Percentiles rank a stretch among this genome's conserved stretches.
phyloP scores from a whole-genome alignment of 2,797 vertebrate genomes.

The Tachyglossus aculeatus region DNA sequence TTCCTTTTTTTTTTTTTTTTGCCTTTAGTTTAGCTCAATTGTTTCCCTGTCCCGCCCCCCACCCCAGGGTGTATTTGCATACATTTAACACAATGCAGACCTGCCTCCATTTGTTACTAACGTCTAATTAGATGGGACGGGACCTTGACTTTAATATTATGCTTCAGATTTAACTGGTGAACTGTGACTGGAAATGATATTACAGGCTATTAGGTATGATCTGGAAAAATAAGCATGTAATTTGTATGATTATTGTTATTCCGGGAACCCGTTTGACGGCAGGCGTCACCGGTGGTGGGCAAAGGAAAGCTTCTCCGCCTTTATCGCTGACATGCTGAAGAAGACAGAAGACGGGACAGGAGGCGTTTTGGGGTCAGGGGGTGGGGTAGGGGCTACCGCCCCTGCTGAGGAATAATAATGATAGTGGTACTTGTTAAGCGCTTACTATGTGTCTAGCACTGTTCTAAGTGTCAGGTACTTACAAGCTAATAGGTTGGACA shows the following conservation, averaged over 20 bases:
- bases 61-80: slow-evolving; percentile 50
- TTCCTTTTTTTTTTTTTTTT: slow-evolving; percentile 42
- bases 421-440: too few species aligned
- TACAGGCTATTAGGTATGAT: slow-evolving; percentile 64
- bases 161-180: slow-evolving; percentile 66
- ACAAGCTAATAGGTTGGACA: too few species aligned
- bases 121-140: slow-evolving; percentile 66
- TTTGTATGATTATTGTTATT: slow-evolving; percentile 57
- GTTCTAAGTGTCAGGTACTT: too few species aligned
- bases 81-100: slow-evolving; percentile 52
- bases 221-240: slow-evolving; percentile 61
- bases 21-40: slow-evolving; percentile 38
- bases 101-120: slow-evolving; percentile 56
- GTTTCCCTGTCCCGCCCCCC: slow-evolving; percentile 9
- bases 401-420: too few species aligned
- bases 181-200: slow-evolving; percentile 58
- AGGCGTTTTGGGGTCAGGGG: too few species aligned
- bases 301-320: too few species aligned
- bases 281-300: slow-evolving; percentile 40
- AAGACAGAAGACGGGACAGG: too few species aligned
- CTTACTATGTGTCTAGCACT: too few species aligned
- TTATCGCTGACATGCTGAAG: too few species aligned
- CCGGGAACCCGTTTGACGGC: slow-evolving; percentile 48
- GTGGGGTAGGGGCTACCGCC: too few species aligned
- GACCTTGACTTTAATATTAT: slow-evolving; percentile 62